Percentiles rank a stretch among this genome's conserved stretches.
Conservation (phyloP, 1,140 invertebrate genomes). For the Littorina saxatilis region DNA sequence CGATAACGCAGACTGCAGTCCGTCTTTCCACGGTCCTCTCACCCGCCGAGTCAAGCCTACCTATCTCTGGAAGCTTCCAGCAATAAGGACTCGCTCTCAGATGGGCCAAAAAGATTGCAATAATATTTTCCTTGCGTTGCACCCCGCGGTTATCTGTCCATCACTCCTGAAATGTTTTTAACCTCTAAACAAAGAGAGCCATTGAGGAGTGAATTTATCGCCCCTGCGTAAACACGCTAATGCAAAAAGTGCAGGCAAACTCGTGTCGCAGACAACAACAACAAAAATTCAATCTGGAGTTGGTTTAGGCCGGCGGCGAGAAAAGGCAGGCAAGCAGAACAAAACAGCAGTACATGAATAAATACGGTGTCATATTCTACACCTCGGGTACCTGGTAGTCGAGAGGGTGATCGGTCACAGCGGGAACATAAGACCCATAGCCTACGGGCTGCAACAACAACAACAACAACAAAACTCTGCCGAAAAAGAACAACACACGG, state of each 20-base stretch:
- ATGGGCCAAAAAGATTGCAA: neutral
- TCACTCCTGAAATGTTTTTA: neutral
- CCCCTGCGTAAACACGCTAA: neutral
- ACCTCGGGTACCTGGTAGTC: no score
- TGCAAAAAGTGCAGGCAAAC: neutral
- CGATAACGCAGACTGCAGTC: slow-evolving; percentile 25
- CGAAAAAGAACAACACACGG: no score
- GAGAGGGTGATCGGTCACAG: no score
- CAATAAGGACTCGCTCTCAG: neutral
- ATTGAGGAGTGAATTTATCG: neutral
- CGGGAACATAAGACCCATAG: no score
- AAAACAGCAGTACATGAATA: neutral
- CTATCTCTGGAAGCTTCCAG: neutral
- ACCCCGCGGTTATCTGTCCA: neutral
- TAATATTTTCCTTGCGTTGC: slow-evolving; percentile 24
- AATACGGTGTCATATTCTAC: neutral
- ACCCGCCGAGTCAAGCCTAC: neutral
- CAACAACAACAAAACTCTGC: no score
- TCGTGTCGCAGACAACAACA: neutral
- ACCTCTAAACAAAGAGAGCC: neutral
- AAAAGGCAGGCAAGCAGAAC: neutral
- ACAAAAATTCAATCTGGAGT: neutral
- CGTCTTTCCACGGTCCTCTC: slow-evolving; percentile 19
- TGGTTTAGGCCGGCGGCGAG: neutral
- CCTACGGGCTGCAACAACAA: no score